These are phyloP conservation scores for Oenanthe oenanthe DNA, from an alignment of 2,113 vertebrate genomes.

Conservation along the genomic window DNA sequence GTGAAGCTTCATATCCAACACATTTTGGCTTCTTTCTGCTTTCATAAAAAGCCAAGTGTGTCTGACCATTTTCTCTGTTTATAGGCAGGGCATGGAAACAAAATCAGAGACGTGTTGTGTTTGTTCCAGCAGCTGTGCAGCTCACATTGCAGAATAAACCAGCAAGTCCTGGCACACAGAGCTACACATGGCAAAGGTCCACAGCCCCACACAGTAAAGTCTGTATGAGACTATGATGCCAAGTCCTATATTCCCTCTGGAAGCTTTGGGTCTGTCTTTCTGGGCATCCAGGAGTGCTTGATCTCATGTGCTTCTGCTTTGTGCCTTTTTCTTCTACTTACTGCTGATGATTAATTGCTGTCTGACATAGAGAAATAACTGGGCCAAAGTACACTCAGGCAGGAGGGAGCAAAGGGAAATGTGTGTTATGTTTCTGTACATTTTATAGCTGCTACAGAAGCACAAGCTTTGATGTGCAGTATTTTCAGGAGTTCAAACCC, in stretches of 20 bases:
- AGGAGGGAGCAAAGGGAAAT: neutral
- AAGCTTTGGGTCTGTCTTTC: neutral
- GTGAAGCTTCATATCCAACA: neutral
- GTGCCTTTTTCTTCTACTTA: neutral
- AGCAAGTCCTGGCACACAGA: neutral
- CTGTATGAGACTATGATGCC: rapidly evolving
- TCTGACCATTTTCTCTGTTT: neutral
- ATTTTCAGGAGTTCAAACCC: neutral
- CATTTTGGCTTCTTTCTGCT: neutral
- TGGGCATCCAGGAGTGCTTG: neutral
- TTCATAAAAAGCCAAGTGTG: neutral
- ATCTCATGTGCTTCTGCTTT: neutral
- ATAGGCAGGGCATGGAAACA: neutral
- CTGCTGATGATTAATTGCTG: neutral
- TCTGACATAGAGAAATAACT: neutral
- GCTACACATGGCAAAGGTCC: neutral
- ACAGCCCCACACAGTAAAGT: neutral
- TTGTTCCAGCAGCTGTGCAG: constrained; percentile 1
- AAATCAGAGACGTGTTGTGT: neutral
- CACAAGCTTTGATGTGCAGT: neutral
- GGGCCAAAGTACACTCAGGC: neutral
- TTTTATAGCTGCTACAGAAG: neutral
- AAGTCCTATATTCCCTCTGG: neutral
- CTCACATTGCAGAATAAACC: neutral
- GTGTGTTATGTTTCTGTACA: neutral